A percentile compares a stretch with the other conserved stretches of the same genome.
These are phyloP conservation scores for Nemapogon koenigi DNA, from an alignment of 2,888 invertebrate genomes.

Conservation along the genomic window DNA sequence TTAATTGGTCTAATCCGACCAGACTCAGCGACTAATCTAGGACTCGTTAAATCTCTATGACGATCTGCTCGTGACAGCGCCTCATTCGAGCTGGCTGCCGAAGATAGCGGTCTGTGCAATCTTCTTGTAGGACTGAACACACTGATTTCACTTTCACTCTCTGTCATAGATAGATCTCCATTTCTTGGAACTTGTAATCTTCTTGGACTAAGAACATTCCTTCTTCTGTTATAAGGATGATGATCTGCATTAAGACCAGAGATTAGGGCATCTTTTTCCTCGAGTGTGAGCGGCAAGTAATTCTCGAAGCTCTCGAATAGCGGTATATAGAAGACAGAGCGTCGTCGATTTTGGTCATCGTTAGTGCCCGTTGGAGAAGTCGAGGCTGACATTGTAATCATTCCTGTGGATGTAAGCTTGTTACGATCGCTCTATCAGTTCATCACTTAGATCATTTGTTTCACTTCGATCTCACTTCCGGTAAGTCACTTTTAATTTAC, in stretches of 20 bases:
- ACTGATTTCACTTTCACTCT: constrained; percentile 54
- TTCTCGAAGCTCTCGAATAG: constrained; percentile 68
- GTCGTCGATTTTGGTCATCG: constrained; percentile 62
- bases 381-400: constrained; percentile 40
- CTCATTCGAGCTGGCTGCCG: constrained; percentile 51
- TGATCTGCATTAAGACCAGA: constrained; percentile 34
- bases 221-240: constrained; percentile 33
- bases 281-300: constrained; percentile 59
- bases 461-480: constrained; percentile 35
- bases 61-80: constrained; percentile 38
- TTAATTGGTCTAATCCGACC: constrained; percentile 35
- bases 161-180: constrained; percentile 46
- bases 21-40: constrained; percentile 44
- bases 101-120: constrained; percentile 46
- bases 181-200: constrained; percentile 34
- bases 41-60: constrained; percentile 45
- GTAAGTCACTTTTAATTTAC: constrained; percentile 25
- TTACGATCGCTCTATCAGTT: constrained; percentile 38
- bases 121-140: constrained; percentile 43
- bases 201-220: constrained; percentile 32
- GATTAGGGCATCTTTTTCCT: constrained; percentile 53
- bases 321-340: constrained; percentile 80
- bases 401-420: constrained; percentile 40
- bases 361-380: constrained; percentile 27
- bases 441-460: constrained; percentile 43